These are phyloP conservation scores for Xenopus tropicalis DNA, from an alignment of 2,113 vertebrate species.

Conservation along the genomic window DNA sequence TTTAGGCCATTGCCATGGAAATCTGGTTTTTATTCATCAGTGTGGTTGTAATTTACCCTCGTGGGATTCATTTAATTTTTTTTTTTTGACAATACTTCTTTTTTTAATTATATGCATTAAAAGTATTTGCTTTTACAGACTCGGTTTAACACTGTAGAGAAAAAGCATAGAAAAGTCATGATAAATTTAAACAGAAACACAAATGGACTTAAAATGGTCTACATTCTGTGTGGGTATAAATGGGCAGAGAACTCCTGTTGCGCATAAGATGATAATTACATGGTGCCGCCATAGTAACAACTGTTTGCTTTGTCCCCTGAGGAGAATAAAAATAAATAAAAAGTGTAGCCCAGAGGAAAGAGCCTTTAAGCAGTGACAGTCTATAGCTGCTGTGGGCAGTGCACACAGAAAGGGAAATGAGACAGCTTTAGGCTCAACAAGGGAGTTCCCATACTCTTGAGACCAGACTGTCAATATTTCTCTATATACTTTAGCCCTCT, in stretches of 20 bases:
- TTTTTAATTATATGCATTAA: no score
- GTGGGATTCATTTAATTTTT: not conserved
- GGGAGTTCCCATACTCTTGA: constrained; percentile 24
- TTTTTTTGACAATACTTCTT: no score
- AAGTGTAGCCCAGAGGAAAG: not conserved
- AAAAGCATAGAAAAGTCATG: no score
- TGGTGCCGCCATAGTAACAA: constrained; percentile 30
- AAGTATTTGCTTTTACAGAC: no score
- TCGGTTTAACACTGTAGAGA: no score
- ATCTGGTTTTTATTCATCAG: constrained; percentile 6
- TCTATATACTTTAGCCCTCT: no score
- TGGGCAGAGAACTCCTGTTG: not conserved
- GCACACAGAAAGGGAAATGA: constrained; percentile 29
- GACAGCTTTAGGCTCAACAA: constrained; percentile 12
- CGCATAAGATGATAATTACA: constrained; percentile 13
- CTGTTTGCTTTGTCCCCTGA: constrained; percentile 2
- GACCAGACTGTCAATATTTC: not conserved
- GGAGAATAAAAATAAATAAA: constrained; percentile 4
- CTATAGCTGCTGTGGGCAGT: not conserved
- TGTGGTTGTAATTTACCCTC: constrained; percentile 15
- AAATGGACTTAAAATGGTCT: no score
- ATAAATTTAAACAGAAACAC: no score
- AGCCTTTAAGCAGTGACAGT: not conserved
- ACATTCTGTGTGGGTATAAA: not conserved
- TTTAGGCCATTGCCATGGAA: not conserved